Conservation (phyloP, 2,113 vertebrate genomes). For the Phalacrocorax aristotelis region DNA sequence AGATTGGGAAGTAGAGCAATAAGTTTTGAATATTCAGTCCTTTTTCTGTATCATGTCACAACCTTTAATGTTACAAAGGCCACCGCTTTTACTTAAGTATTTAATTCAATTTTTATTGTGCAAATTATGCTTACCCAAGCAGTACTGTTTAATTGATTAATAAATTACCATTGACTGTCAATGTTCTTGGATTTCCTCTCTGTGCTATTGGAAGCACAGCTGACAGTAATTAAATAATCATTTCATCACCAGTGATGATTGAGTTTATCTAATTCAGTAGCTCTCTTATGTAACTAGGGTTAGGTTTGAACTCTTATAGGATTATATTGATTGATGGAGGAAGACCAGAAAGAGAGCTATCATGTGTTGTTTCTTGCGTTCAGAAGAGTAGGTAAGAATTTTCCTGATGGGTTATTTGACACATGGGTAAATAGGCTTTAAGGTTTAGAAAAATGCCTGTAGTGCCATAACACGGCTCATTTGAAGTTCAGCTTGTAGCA, state of each 20-base stretch:
- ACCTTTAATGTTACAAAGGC: slow-evolving; percentile 30
- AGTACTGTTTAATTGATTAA: slow-evolving; percentile 72
- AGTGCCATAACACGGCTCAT: background rate
- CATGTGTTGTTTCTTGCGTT: background rate
- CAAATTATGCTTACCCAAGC: slow-evolving; percentile 72
- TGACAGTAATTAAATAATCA: slow-evolving; percentile 80
- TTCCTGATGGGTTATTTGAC: background rate
- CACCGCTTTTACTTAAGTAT: slow-evolving; percentile 38
- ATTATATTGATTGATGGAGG: slow-evolving; percentile 64
- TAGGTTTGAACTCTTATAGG: slow-evolving; percentile 63
- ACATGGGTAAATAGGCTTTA: background rate
- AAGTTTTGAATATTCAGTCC: background rate
- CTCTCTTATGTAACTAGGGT: slow-evolving; percentile 60
- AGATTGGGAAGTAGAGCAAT: background rate
- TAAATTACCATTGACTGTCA: slow-evolving; percentile 69
- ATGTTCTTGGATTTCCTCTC: slow-evolving; percentile 62
- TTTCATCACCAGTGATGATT: slow-evolving; percentile 72
- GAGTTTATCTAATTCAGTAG: slow-evolving; percentile 67
- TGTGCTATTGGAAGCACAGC: slow-evolving; percentile 65
- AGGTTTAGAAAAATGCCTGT: no score
- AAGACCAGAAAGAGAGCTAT: background rate
- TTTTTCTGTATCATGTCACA: background rate
- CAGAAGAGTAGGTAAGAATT: background rate
- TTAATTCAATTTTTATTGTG: slow-evolving; percentile 72
- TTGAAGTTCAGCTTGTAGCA: background rate